Conservation (phyloP, 1,140 invertebrate genomes). For the Drosophila ercepeae region DNA sequence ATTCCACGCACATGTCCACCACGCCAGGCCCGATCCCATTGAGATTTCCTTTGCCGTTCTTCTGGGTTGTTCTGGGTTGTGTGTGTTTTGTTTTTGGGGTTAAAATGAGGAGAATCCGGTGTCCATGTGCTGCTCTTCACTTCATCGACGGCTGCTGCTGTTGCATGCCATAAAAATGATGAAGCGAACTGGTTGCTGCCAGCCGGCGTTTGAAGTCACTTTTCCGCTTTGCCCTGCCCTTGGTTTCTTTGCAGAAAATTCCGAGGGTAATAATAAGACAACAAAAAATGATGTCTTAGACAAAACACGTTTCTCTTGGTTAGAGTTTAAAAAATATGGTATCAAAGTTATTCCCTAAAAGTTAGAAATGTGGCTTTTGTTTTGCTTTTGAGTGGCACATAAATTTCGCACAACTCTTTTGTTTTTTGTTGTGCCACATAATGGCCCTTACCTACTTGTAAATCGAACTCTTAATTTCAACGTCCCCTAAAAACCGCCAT, state of each 20-base stretch:
- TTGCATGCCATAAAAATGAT: slow-evolving; percentile 68
- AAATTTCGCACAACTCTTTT: background rate
- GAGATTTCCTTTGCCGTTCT: slow-evolving; percentile 21
- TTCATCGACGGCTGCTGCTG: slow-evolving; percentile 33
- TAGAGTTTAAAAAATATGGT: too few relatives aligned
- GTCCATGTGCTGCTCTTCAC: slow-evolving; percentile 60
- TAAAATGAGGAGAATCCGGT: slow-evolving; percentile 51
- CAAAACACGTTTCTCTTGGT: background rate
- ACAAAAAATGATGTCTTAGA: background rate
- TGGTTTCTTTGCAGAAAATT: background rate
- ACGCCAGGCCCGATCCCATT: slow-evolving; percentile 38
- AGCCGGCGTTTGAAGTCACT: slow-evolving; percentile 13
- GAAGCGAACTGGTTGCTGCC: slow-evolving; percentile 68
- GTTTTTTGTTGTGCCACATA: background rate
- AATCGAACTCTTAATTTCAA: background rate
- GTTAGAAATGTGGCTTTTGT: background rate
- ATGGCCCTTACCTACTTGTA: background rate
- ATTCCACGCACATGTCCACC: slow-evolving; percentile 74
- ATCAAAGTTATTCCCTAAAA: background rate
- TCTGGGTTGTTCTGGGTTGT: background rate
- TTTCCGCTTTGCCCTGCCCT: background rate
- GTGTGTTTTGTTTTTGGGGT: slow-evolving; percentile 48
- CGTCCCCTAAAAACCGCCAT: slow-evolving; percentile 3
- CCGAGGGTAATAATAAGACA: background rate
- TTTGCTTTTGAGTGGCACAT: background rate